Evolutionary conservation across 2,888 invertebrate species (phyloP).

Genomic region (Spodoptera picta): DNA sequence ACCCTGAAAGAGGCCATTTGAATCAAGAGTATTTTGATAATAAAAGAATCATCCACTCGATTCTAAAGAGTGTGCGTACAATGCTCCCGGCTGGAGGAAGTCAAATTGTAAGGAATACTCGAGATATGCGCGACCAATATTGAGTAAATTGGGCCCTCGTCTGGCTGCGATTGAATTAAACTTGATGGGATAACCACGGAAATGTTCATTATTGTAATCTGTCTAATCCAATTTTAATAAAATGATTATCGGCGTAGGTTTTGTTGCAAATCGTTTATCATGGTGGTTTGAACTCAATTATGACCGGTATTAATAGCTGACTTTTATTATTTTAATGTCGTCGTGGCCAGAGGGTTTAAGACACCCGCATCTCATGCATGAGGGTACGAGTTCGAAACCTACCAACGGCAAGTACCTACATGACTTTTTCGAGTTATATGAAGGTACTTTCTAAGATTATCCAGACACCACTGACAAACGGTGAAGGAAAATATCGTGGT

Average conservation of each 20-base stretch:
- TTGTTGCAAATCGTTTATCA: background rate
- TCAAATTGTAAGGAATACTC: constrained; percentile 63
- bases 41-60: constrained; percentile 76
- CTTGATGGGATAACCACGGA: constrained; percentile 46
- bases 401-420: too few species aligned
- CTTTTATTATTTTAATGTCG: too few species aligned
- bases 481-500: too few species aligned
- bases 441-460: too few species aligned
- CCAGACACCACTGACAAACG: too few species aligned
- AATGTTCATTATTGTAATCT: constrained; percentile 37
- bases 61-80: constrained; percentile 66
- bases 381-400: too few species aligned
- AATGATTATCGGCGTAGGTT: too few species aligned
- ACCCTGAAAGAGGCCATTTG: constrained; percentile 71
- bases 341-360: too few species aligned
- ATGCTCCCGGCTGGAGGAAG: constrained; percentile 55
- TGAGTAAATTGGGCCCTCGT: constrained; percentile 64
- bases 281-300: too few species aligned
- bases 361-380: too few species aligned
- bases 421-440: too few species aligned
- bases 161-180: constrained; percentile 56
- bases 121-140: constrained; percentile 57
- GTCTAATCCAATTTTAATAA: constrained; percentile 27
- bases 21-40: constrained; percentile 78
- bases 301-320: too few species aligned